Evolutionary conservation across 2,888 invertebrate genomes (phyloP), one percentile per base, ranked within the genome.

Genomic region (Athripsodes cinereus): DNA sequence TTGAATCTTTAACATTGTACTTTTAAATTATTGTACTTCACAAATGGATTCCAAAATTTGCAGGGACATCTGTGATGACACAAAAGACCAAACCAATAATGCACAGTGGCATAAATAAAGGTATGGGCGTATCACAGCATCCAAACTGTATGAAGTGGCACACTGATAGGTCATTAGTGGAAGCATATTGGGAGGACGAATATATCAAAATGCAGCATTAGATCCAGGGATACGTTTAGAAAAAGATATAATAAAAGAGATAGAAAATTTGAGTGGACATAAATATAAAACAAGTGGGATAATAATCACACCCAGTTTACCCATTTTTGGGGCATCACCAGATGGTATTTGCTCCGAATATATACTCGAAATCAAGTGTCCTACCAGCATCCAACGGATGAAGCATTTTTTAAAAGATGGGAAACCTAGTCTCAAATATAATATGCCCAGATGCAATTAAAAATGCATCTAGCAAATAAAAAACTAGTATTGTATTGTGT

Each of bases 101-200:
- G 22, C 21, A 16, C 22, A 16, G 21, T 49, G 49, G 49, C 49
- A 49, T 21, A 21, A 49, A 18, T 18, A 19, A 21, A 11, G 49
- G 3, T 49, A 19, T 49, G 49, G 49, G 8, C 49, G 49, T 18
- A 49, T 49, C 20, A 49, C 49, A 21, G 49, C 49, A 8, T 49
- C 49, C n/a, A 49, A 49, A 49, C 10, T 49, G 3, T 49, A 49
- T 49, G 49, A 49, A 20, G 49, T 20, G 11, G 49, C 49, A 16
- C 18, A 21, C 19, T 49, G 49, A 10, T 20, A 49, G 8, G 20
- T 20, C 11, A 6, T 10, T 16, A 20, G 20, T 49, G 49, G 49
- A 46, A 46, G 18, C n/a, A 13, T 46, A 16, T 46, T 46, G 18
- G 46, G 46, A 16, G 46, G 16, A 6, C 6, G n/a, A 46, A 46